Base-by-base conservation (phyloP, 30 jellyfish, hydroid and myxozoan genomes). In the Nemopilema nomurai region DNA sequence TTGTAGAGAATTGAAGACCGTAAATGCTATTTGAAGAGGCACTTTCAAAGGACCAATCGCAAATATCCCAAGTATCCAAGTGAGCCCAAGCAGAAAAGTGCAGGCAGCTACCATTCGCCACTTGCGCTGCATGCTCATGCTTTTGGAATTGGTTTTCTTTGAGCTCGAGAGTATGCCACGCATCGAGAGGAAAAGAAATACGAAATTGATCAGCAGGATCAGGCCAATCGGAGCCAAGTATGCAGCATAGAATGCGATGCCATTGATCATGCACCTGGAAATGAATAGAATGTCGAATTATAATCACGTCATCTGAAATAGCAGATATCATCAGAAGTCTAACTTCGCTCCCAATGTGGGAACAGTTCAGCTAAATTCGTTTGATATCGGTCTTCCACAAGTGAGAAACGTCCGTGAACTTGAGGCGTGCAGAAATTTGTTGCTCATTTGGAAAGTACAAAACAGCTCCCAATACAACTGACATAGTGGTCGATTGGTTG, bases 31-130 rank as follows among this genome's bases (percentile, higher is more conserved):
- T 29, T 82, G 91, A 29, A 82, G 64, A n/a, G 84, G 27, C 7
- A 50, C n/a, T 33, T 82, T 69, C 49, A 74, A 28, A 3, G 69
- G 72, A 8, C 79, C 91, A 19, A 82, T 71, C 9, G 91, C 78
- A 21, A 82, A 82, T 1, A 82, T 27, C 18, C 91, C 91, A 22
- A 82, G 49, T 1, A 82, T 53, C 91, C 91, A 82, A 67, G 91
- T 52, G n/a, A 82, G 91, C 28, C 91, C 91, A 68, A 82, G 50
- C 69, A 82, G 26, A 51, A 68, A 18, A 21, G 66, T 72, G 77
- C 91, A 82, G 3, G 91, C 52, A 1, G 28, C n/a, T 28, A 78
- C 28, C 18, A 78, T 78, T 21, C 88, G 76, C 27, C 30, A 1
- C 50, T 78, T 78, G 17, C 88, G 62, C 23, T 63, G 62, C 67